phyloP scores from a whole-genome alignment of 2,888 invertebrate genomes.

The Vandiemenella viatica region DNA sequence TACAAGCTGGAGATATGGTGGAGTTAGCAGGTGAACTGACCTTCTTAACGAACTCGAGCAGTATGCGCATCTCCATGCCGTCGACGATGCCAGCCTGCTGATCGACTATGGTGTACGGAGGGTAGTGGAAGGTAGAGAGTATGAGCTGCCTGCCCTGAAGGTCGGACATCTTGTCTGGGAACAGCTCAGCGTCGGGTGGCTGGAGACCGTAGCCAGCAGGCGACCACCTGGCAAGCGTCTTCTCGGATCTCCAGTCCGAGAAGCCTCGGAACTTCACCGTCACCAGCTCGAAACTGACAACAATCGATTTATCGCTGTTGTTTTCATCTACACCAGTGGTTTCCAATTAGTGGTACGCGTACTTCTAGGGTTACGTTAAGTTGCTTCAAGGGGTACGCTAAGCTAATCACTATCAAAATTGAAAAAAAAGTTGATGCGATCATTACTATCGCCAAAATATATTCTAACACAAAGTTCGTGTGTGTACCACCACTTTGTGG shows the following conservation, averaged over 20 bases:
- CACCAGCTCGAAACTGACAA: no score
- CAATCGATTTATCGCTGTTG: no score
- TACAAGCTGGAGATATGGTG: background rate
- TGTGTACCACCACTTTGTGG: no score
- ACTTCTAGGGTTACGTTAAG: no score
- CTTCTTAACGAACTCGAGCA: slow-evolving; percentile 31
- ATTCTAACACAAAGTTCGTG: no score
- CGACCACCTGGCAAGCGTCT: background rate
- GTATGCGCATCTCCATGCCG: slow-evolving; percentile 34
- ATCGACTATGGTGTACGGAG: slow-evolving; percentile 37
- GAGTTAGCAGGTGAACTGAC: no score
- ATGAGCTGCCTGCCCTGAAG: slow-evolving; percentile 33
- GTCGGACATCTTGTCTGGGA: slow-evolving; percentile 27
- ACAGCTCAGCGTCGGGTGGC: background rate
- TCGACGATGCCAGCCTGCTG: slow-evolving; percentile 8
- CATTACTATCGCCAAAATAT: no score
- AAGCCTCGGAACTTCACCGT: background rate
- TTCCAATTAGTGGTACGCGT: no score
- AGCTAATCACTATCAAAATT: no score
- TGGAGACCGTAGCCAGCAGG: background rate
- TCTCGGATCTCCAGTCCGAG: background rate
- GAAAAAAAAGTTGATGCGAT: no score
- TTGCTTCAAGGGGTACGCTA: no score
- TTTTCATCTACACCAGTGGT: background rate
- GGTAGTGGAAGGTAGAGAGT: slow-evolving; percentile 41